Evolutionary conservation across 2,888 invertebrate genomes (phyloP), one percentile per base, ranked within the genome.

Genomic region (Hyppa rectilinea): DNA sequence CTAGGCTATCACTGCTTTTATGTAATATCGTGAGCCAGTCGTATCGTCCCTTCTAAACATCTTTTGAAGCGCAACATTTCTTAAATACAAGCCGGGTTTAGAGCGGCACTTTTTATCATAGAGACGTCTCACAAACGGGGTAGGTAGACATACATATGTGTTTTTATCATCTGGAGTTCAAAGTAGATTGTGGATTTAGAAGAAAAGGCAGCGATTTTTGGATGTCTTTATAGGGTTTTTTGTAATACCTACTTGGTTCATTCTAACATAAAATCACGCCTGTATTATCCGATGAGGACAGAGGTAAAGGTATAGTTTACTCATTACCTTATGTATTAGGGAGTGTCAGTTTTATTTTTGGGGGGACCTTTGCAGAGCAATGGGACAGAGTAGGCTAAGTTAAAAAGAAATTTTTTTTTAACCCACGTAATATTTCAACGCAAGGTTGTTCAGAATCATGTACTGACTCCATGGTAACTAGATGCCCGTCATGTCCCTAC

Each of bases 101-200:
- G 20, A 43, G 81, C 71, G 77, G 69, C 83, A 66, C 76, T 67
- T 83, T 83, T 80, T 83, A 56, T 71, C 47, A 74, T 53, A 63
- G 50, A 73, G 38, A n/a, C 31, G 73, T 45, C 64, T 76, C n/a
- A 70, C 55, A 38, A 63, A 38, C 64, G 12, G 49, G 53, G 65
- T 36, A 59, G 52, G 55, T 23, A 71, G 50, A 60, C 63, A 59
- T 76, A 56, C 52, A n/a, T 56, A 49, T 43, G 52, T 43, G 71
- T 72, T 71, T 71, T 72, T 72, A 55, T 78, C 36, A 78, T 43
- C n/a, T 43, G 53, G 29, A 70, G 79, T 34, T 71, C 34, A 17
- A 12, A n/a, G 23, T n/a, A 14, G n/a, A 65, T 40, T 69, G 47
- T 26, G 38, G 31, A 29, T 4, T 75, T 31, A 36, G 17, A 14